Base-by-base conservation (phyloP, 2,888 invertebrate species). In the Caenorhabditis plicata region DNA sequence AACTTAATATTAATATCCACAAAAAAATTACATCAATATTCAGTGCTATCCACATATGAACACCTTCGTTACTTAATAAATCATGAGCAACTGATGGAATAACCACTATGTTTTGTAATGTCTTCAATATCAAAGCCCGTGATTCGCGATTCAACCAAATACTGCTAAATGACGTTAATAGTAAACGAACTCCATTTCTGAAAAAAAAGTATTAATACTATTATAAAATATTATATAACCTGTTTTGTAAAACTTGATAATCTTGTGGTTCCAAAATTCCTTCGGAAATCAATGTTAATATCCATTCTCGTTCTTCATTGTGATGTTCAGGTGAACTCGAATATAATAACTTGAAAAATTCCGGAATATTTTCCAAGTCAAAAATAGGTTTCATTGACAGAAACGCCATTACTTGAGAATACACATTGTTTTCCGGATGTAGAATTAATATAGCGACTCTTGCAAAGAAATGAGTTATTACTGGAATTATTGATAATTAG, bases 321-420 rank as follows among this genome's bases (percentile, higher is more conserved):
- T 78, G 81, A 81, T 82, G 81, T 75, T 82, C 79, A 15, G 89
- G 85, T 50, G 89, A 88, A 9, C 88, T 86, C 61, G 89, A 90
- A 79, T 90, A 88, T 78, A 92, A 88, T 31, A 92, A 86, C 45
- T 88, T 88, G 57, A 90, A 87, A 77, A 92, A 88, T 80, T 93
- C 92, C 0, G 93, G 93, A n/a, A 93, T 61, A 3, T 87, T 86
- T 13, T 86, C 85, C 15, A 92, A 84, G 78, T 91, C 88, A 15
- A 92, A 85, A 8, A 86, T 85, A 11, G 88, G 87, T 81, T 90
- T 91, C 2, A 89, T 87, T 75, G 89, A 86, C 31, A 91, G 83
- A 81, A 88, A 91, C 74, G 87, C 86, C 78, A 88, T 88, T n/a
- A 93, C 84, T 0, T 88, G 87, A 68, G 87, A 85, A 82, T 90